Conservation (phyloP, 2,113 vertebrate species). For the Apodemus sylvaticus region DNA sequence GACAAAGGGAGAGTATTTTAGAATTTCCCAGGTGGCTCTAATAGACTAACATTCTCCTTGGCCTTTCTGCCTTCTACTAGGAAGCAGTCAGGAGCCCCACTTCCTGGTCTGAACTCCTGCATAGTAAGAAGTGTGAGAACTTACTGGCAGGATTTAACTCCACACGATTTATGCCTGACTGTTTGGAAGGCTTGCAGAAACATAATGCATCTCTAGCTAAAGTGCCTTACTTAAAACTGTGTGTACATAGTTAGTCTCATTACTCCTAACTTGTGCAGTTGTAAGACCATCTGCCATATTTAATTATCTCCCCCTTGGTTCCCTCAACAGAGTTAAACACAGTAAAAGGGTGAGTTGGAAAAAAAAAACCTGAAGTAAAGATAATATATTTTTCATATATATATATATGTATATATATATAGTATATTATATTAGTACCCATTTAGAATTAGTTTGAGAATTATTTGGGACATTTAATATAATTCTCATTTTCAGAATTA, state of each 20-base stretch:
- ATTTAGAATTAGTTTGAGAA: neutral
- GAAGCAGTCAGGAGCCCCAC: neutral
- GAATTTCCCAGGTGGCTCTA: neutral
- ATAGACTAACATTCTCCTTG: neutral
- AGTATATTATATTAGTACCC: too few relatives aligned
- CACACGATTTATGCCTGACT: neutral
- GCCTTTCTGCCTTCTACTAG: neutral
- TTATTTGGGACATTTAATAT: neutral
- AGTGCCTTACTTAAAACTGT: neutral
- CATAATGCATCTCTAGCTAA: neutral
- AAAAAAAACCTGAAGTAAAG: neutral
- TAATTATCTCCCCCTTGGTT: neutral
- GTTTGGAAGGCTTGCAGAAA: neutral
- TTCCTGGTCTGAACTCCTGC: neutral
- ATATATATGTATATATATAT: too few relatives aligned
- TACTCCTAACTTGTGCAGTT: neutral
- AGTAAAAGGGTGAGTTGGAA: neutral
- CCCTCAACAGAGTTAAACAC: neutral
- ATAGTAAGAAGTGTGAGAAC: neutral
- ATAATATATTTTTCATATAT: neutral
- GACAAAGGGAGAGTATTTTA: neutral
- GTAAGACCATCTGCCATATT: neutral
- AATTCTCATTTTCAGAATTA: neutral
- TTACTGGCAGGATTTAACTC: neutral
- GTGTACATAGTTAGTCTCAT: neutral